Conservation (phyloP, 2,113 vertebrate genomes). For the Elephantulus edwardii region DNA sequence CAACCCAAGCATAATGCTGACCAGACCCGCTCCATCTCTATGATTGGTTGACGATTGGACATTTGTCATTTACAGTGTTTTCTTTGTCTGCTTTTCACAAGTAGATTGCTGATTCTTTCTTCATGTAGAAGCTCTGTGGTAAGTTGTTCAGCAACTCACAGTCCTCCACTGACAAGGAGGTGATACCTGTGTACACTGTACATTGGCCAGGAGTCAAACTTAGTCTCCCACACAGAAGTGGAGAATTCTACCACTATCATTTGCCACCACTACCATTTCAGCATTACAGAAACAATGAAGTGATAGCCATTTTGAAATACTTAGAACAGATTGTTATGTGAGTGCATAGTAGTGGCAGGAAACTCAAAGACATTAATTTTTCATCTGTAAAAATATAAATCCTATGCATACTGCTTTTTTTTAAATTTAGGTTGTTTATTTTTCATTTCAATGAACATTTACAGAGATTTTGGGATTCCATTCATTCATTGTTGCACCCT, state of each 20-base stretch:
- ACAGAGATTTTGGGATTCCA: no score
- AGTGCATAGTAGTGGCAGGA: slow-evolving; percentile 9
- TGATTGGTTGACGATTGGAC: not conserved
- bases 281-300: slow-evolving; percentile 21
- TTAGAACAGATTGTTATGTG: slow-evolving; percentile 44
- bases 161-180: not conserved
- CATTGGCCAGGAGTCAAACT: not conserved
- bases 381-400: slow-evolving; percentile 48
- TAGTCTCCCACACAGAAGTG: not conserved
- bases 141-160: not conserved
- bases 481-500: no score
- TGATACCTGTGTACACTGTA: not conserved
- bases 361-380: no score
- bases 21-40: not conserved
- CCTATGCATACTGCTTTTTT: no score
- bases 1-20: no score
- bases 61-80: not conserved
- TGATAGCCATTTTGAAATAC: slow-evolving; percentile 13
- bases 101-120: not conserved
- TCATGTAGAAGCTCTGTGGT: not conserved
- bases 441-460: no score
- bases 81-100: not conserved
- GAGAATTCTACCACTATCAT: not conserved
- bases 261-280: not conserved
- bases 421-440: no score